Conservation (phyloP, 2,797 vertebrate genomes). For the Nannoperca obscura region DNA sequence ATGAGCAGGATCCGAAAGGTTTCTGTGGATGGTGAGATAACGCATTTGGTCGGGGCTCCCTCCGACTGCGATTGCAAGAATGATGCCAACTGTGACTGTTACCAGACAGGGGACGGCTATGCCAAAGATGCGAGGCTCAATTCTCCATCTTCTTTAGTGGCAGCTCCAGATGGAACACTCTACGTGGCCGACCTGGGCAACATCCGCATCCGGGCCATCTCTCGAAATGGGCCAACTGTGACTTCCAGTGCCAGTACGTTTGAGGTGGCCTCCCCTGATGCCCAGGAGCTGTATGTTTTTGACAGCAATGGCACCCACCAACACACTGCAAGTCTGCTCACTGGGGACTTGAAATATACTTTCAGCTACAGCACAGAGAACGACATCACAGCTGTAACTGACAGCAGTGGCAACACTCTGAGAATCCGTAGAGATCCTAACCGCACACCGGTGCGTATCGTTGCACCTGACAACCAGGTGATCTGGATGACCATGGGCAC, state of each 20-base stretch:
- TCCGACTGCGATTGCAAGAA: constrained; percentile 98
- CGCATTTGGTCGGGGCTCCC: constrained; percentile 91
- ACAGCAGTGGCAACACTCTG: constrained; percentile 95
- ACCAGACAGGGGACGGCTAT: constrained; percentile 95
- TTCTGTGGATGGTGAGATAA: constrained; percentile 96
- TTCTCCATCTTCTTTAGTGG: constrained; percentile 94
- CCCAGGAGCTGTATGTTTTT: constrained; percentile 97
- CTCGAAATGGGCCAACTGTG: constrained; percentile 89
- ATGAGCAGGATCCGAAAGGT: constrained; percentile 95
- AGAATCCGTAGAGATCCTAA: constrained; percentile 93
- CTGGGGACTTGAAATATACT: constrained; percentile 93
- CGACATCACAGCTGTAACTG: constrained; percentile 93
- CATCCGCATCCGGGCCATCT: constrained; percentile 94
- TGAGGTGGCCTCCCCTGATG: constrained; percentile 92
- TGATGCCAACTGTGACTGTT: constrained; percentile 98
- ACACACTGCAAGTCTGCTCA: constrained; percentile 94
- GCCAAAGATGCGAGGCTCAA: constrained; percentile 97
- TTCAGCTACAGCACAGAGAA: constrained; percentile 98
- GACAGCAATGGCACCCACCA: constrained; percentile 97
- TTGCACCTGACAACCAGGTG: constrained; percentile 97
- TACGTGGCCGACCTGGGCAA: constrained; percentile 98
- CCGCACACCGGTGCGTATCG: constrained; percentile 94
- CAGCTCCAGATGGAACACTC: constrained; percentile 94
- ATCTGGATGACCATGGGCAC: constrained; percentile 97
- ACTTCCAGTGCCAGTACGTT: constrained; percentile 82